Percentiles rank a stretch among this genome's conserved stretches.
These are phyloP conservation scores for Microcebus tavaratra DNA, from an alignment of 2,113 vertebrate species.

Conservation along the genomic window DNA sequence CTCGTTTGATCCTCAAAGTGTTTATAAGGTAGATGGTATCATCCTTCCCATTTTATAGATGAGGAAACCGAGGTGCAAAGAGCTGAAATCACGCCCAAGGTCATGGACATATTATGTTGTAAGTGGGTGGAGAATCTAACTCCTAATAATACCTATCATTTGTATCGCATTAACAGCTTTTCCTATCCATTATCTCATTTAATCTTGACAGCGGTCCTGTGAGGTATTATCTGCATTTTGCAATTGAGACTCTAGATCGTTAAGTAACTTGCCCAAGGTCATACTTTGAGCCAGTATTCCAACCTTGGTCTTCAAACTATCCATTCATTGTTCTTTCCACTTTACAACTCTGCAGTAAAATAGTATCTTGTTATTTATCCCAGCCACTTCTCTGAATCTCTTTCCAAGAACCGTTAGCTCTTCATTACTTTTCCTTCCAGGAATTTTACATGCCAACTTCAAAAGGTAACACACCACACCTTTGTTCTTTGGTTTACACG, in stretches of 20 bases:
- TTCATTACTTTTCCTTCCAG: conserved; percentile 54
- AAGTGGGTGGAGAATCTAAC: conserved; percentile 12
- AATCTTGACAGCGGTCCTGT: conserved; percentile 42
- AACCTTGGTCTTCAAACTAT: conserved; percentile 23
- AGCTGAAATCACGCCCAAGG: conserved; percentile 66
- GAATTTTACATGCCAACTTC: conserved; percentile 19
- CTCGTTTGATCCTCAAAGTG: conserved; percentile 1
- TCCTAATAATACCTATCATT: not conserved
- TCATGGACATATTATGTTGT: conserved; percentile 53
- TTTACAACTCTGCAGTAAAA: conserved; percentile 27
- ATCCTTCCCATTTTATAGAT: conserved; percentile 71
- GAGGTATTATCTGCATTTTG: conserved; percentile 68
- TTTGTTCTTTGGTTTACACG: conserved; percentile 17
- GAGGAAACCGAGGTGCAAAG: conserved; percentile 60
- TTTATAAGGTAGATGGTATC: not conserved
- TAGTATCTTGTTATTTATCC: conserved; percentile 10
- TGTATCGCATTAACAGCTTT: conserved; percentile 57
- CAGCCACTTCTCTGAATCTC: conserved; percentile 36
- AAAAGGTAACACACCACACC: conserved; percentile 23
- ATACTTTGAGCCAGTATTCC: conserved; percentile 43
- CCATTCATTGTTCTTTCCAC: conserved; percentile 15
- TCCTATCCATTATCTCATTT: conserved; percentile 59
- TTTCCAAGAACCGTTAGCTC: conserved; percentile 51
- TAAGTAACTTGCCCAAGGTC: conserved; percentile 77
- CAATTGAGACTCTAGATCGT: conserved; percentile 35